Evolutionary conservation across 2,797 vertebrate species (phyloP), one percentile per base, ranked within the genome.

Genomic region (Phrynocephalus vlangalii): DNA sequence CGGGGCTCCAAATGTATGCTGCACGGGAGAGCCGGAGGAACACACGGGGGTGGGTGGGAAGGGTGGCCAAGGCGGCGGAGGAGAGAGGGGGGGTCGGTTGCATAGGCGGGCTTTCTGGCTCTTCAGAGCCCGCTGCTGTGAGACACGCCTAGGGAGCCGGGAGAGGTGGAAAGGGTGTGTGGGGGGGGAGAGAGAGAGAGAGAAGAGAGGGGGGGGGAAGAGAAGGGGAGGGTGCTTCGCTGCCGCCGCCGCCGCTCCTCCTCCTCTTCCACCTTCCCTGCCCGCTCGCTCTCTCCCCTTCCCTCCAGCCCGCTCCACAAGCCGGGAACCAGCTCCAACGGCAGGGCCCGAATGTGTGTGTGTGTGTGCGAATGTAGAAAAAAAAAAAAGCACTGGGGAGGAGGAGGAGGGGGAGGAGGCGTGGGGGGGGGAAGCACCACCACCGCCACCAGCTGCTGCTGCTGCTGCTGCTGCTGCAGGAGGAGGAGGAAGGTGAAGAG

Each of bases 281-380:
- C 48, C 28, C 26, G 9, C 56, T 87, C 11, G 71, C 92, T 84
- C 33, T 88, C 91, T 86, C 85, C 87, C 92, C 87, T 88, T 91
- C 86, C 90, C 90, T 89, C 91, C 90, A 92, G 90, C 87, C 92
- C 88, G 93, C 91, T 93, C 91, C 91, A 90, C 92, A 91, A 92
- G 90, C 92, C 93, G 89, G 94, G 92, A 94, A 92, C 87, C 91
- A 38, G 84, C 84, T 73, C 92, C 90, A 84, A 88, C 87, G 66
- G 86, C 90, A 79, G 92, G 86, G 56, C 90, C 91, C 82, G 50
- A n/a, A 60, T 33, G 81, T 9, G 85, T 7, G 73, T 50, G 83
- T 66, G 33, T 5, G 30, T 18, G 92, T 70, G 89, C 83, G 91
- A 84, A 44, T 44, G 2, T 33, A 33, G 33, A n/a, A n/a, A n/a